phyloP scores from a whole-genome alignment of 2,888 invertebrate genomes.

The Himalopsyche tibetana region DNA sequence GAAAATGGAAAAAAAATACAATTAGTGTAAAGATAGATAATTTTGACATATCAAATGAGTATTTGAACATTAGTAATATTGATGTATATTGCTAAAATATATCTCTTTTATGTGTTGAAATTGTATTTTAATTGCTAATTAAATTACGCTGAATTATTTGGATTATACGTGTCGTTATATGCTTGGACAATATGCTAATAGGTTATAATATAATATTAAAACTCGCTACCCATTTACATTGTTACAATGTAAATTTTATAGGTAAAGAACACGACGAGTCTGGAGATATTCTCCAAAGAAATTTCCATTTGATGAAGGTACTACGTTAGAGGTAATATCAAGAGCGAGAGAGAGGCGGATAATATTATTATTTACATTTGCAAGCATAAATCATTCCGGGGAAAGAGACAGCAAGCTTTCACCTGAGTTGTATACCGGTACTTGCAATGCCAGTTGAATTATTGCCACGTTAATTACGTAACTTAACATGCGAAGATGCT shows the following conservation, averaged over 20 bases:
- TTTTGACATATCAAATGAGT: no score
- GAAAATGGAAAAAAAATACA: no score
- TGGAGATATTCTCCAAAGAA: conserved; percentile 27
- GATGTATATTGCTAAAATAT: no score
- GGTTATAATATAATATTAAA: conserved; percentile 10
- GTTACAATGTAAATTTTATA: conserved; percentile 39
- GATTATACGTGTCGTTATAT: conserved; percentile 12
- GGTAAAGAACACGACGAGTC: conserved; percentile 18
- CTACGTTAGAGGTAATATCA: conserved; percentile 31
- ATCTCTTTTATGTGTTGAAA: no score
- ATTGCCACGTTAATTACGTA: conserved; percentile 64
- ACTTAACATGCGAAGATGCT: conserved; percentile 61
- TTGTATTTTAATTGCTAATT: no score
- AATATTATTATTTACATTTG: conserved; percentile 59
- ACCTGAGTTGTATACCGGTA: conserved; percentile 45
- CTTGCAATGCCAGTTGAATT: conserved; percentile 57
- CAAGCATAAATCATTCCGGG: conserved; percentile 62
- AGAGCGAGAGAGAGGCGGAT: conserved; percentile 38
- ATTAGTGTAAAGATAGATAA: no score
- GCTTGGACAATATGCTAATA: conserved; percentile 23
- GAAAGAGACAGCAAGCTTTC: conserved; percentile 53
- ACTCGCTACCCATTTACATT: conserved; percentile 11
- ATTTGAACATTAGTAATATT: no score
- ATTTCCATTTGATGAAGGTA: conserved; percentile 48
- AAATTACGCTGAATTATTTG: not conserved